Percentiles rank a stretch among this genome's conserved stretches.
Evolutionary conservation across 2,888 invertebrate genomes (phyloP).

Genomic region (Agrotis puta): DNA sequence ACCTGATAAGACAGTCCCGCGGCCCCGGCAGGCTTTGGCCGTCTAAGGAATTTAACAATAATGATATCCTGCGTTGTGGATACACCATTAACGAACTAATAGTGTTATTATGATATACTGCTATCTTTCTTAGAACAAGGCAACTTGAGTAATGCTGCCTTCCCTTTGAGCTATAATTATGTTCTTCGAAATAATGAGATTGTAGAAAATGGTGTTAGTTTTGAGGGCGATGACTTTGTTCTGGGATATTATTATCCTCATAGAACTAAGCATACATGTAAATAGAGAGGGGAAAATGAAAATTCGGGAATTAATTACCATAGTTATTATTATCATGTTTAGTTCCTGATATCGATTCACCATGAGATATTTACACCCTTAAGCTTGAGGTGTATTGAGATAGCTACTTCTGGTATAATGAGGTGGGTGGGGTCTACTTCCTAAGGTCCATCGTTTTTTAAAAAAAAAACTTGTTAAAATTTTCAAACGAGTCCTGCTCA

Average conservation of each 20-base stretch:
- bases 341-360: too few species aligned
- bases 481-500: too few species aligned
- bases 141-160: slow-evolving; percentile 14
- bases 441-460: too few species aligned
- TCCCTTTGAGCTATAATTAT: slow-evolving; percentile 30
- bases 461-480: too few species aligned
- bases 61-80: neutral
- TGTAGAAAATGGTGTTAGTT: neutral
- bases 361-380: too few species aligned
- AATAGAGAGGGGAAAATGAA: neutral
- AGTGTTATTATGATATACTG: neutral
- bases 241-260: neutral
- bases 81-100: slow-evolving; percentile 14
- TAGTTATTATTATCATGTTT: too few species aligned
- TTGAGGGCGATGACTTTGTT: neutral
- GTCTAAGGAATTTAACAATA: too few species aligned
- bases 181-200: neutral
- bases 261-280: neutral
- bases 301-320: neutral
- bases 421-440: too few species aligned
- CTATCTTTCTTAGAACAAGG: neutral
- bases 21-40: too few species aligned
- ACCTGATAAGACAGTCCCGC: too few species aligned
- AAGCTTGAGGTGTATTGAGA: too few species aligned
- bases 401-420: too few species aligned